These are phyloP conservation scores for Atlantisia rogersi DNA, from an alignment of 2,113 vertebrate species.

Conservation along the genomic window DNA sequence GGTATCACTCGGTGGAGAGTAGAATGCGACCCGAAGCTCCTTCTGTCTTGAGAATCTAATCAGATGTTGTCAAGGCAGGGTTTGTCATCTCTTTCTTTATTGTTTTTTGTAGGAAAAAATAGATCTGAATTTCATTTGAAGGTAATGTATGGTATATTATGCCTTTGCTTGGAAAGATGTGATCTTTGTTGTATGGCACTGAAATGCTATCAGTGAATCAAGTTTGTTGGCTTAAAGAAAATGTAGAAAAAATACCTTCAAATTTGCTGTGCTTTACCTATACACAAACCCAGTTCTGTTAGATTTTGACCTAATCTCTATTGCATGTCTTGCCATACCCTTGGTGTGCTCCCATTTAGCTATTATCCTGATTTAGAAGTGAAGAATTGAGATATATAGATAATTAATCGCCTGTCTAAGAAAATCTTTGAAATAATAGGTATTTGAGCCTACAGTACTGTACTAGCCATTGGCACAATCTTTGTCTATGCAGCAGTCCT, in stretches of 20 bases:
- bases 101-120: neutral
- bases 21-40: neutral
- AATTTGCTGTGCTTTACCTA: neutral
- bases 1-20: neutral
- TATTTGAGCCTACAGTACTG: neutral
- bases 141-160: neutral
- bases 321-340: neutral
- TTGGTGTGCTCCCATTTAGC: neutral
- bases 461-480: neutral
- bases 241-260: neutral
- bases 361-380: neutral
- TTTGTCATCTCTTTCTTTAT: neutral
- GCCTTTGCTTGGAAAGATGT: constrained; percentile 6
- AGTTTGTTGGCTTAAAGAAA: constrained; percentile 4
- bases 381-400: neutral
- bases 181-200: neutral
- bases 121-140: neutral
- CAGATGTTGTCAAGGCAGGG: neutral
- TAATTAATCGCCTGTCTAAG: neutral
- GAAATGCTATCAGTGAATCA: neutral
- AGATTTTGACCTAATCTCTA: neutral
- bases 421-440: neutral
- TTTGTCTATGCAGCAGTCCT: neutral
- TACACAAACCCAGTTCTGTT: neutral
- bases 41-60: neutral